A percentile compares a stretch with the other conserved stretches of the same genome.
These are phyloP conservation scores for Mugil cephalus DNA, from an alignment of 2,113 vertebrate genomes.

Conservation along the genomic window DNA sequence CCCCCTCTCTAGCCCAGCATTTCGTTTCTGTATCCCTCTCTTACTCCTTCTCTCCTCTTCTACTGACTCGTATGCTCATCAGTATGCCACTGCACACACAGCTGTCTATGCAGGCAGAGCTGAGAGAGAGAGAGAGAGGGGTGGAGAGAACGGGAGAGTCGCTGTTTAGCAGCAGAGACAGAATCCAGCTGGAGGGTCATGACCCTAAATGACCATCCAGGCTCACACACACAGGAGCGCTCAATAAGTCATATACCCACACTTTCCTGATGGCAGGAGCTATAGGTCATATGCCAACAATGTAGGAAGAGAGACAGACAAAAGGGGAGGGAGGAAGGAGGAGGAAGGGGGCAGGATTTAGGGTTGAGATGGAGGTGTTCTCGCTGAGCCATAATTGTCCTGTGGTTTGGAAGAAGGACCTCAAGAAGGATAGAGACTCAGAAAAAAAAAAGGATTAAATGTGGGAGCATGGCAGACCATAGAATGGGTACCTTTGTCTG, in stretches of 20 bases:
- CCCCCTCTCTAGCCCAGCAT: neutral
- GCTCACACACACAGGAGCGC: constrained; percentile 28
- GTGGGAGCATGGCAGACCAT: constrained; percentile 28
- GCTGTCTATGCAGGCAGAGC: constrained; percentile 69
- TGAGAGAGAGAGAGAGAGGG: constrained; percentile 24
- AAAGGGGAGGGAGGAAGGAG: constrained; percentile 5
- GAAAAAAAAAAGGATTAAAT: constrained; percentile 29
- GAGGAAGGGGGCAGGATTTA: constrained; percentile 33
- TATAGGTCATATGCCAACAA: constrained; percentile 65
- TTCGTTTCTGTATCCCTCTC: constrained; percentile 40
- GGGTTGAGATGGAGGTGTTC: constrained; percentile 43
- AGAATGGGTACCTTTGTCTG: constrained; percentile 42
- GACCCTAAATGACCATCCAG: constrained; percentile 69
- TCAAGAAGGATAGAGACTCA: constrained; percentile 16
- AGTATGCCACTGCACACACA: constrained; percentile 72
- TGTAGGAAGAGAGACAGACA: constrained; percentile 29
- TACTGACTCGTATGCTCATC: constrained; percentile 65
- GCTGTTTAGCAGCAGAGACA: constrained; percentile 74
- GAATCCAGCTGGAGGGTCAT: constrained; percentile 75
- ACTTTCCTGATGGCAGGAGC: constrained; percentile 71
- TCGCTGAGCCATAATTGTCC: constrained; percentile 47
- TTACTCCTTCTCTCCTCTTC: constrained; percentile 21
- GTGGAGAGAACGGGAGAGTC: constrained; percentile 38
- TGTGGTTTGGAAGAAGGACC: constrained; percentile 21
- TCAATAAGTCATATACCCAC: constrained; percentile 65